Evolutionary conservation across 2,797 vertebrate genomes (phyloP).

Genomic region (Oryzias dopingdopingensis): DNA sequence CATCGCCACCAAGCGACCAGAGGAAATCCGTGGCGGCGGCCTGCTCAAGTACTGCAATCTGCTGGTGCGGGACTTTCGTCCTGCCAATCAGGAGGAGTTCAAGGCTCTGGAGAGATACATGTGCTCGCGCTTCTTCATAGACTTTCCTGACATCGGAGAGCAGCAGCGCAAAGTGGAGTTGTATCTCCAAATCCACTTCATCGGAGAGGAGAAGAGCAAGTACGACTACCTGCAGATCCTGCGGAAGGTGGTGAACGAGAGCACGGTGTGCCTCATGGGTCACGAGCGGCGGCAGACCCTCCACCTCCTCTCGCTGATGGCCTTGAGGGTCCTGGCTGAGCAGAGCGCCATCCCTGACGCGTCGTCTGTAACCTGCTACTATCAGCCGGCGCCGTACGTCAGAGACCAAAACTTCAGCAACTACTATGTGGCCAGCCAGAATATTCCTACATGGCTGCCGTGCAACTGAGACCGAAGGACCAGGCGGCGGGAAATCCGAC

Average conservation of each 20-base stretch:
- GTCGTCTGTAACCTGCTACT: slow-evolving; percentile 95
- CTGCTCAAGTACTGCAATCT: slow-evolving; percentile 98
- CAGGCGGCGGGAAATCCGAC: slow-evolving; percentile 9
- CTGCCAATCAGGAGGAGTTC: slow-evolving; percentile 87
- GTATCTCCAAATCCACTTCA: slow-evolving; percentile 97
- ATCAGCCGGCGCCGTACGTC: slow-evolving; percentile 89
- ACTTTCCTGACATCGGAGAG: slow-evolving; percentile 94
- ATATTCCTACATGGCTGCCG: slow-evolving; percentile 95
- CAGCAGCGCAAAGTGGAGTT: slow-evolving; percentile 95
- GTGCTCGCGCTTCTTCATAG: slow-evolving; percentile 98
- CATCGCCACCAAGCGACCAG: slow-evolving; percentile 94
- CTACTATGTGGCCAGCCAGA: slow-evolving; percentile 93
- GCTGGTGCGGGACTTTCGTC: slow-evolving; percentile 88
- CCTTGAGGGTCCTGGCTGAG: slow-evolving; percentile 89
- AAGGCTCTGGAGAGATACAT: slow-evolving; percentile 95
- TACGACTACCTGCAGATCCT: slow-evolving; percentile 98
- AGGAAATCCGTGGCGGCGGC: slow-evolving; percentile 95
- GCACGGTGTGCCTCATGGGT: slow-evolving; percentile 98
- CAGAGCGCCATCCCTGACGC: slow-evolving; percentile 93
- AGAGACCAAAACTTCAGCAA: slow-evolving; percentile 96
- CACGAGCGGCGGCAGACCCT: slow-evolving; percentile 95
- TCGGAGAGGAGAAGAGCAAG: slow-evolving; percentile 93
- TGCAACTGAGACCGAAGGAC: slow-evolving; percentile 83
- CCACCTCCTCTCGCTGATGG: slow-evolving; percentile 92
- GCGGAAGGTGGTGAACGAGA: slow-evolving; percentile 92